Evolutionary conservation across 2,113 vertebrate species (phyloP), one percentile per base, ranked within the genome.

Genomic region (Myiopsitta monachus): DNA sequence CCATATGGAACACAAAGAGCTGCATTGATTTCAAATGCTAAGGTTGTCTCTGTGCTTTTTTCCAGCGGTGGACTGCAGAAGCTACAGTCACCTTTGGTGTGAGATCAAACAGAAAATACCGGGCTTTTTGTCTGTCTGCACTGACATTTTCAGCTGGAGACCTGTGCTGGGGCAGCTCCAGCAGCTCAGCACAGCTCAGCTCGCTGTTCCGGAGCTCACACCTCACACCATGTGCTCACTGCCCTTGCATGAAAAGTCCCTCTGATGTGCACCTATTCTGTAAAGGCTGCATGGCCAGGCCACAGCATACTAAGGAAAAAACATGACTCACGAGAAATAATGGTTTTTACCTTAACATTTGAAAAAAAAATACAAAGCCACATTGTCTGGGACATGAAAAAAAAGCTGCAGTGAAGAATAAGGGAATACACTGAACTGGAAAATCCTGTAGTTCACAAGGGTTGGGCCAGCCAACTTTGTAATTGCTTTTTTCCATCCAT

Each of bases 391-490:
- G 68, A 63, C 18, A 21, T 27, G 12, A 38, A 63, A 76, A 80
- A 70, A 68, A 72, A 79, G 26, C 49, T 80, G 49, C 2, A 24
- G 62, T 9, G 38, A 83, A 55, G 59, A 85, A 91, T 57, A 57
- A 80, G 22, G 49, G 92, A 90, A 80, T 90, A 96, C n/a, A 63
- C 75, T 88, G 82, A 88, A 95, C 91, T 92, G 92, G 92, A 96
- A 96, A 96, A 95, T 93, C 93, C 92, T 86, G 95, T 96, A 6
- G 41, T 43, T 93, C 72, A 39, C 54, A 51, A 41, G 72, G 82
- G 90, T 4, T 95, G 92, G 87, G 81, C 67, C 67, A 62, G 77
- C 78, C 87, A 94, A 44, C n/a, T n/a, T 73, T 55, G 1, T 84
- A 76, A 93, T 54, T 93, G 72, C n/a, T 67, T 93, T 94, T 94